These are phyloP conservation scores for Hymenopus coronatus DNA, from an alignment of 2,888 invertebrate species.

Conservation along the genomic window DNA sequence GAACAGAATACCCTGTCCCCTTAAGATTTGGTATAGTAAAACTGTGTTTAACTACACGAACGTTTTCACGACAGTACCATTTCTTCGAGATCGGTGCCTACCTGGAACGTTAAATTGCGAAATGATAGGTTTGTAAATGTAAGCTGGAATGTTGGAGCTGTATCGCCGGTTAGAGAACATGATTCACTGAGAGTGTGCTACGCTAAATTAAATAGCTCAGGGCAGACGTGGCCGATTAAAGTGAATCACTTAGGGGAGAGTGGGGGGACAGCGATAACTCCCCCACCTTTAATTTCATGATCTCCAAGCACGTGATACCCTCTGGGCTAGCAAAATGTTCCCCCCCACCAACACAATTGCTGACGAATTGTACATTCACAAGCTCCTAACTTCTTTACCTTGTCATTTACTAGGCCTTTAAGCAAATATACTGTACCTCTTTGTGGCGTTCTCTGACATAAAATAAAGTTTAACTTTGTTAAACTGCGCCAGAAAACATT, in stretches of 20 bases:
- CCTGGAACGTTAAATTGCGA: not conserved
- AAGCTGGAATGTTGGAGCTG: not conserved
- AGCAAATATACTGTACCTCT: not conserved
- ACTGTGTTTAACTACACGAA: not conserved
- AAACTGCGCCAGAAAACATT: not conserved
- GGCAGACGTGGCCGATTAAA: not conserved
- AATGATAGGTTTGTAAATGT: not conserved
- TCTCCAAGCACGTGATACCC: not conserved
- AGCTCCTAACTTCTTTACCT: not conserved
- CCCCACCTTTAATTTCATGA: not conserved
- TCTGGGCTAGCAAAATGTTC: not conserved
- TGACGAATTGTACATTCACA: not conserved
- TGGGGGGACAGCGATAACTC: not conserved
- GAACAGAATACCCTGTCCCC: too few species aligned
- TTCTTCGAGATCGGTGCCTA: not conserved
- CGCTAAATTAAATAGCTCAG: conserved; percentile 5
- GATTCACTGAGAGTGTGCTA: not conserved
- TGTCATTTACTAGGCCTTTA: not conserved
- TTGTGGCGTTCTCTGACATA: not conserved
- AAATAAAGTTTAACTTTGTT: not conserved
- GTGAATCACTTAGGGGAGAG: not conserved
- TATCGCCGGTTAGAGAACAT: not conserved
- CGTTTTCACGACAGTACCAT: not conserved
- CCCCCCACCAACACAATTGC: not conserved
- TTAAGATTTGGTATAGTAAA: too few species aligned